A percentile compares a stretch with the other conserved stretches of the same genome.
phyloP scores from a whole-genome alignment of 92 coral and sea anemone species.

The Ricordea florida region DNA sequence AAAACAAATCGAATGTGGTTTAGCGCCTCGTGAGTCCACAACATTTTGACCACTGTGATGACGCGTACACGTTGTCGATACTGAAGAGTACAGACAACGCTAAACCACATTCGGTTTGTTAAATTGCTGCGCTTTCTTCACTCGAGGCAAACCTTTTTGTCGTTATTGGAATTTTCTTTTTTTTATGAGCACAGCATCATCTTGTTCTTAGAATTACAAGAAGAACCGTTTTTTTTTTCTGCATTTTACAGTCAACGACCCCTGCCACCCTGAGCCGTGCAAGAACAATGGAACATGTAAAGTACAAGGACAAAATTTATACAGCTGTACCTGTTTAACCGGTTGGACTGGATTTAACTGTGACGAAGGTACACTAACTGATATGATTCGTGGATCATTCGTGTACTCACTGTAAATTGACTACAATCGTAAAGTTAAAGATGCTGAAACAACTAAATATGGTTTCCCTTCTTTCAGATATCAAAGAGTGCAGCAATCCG shows the following conservation, averaged over 20 bases:
- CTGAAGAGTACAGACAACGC: too few species aligned
- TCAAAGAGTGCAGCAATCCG: not conserved
- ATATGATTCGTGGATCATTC: not conserved
- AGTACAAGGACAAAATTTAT: not conserved
- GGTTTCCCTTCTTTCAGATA: not conserved
- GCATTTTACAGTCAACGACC: not conserved
- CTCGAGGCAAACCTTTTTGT: too few species aligned
- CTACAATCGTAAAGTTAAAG: not conserved
- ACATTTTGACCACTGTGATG: too few species aligned
- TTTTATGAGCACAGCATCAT: not conserved
- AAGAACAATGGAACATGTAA: constrained; percentile 6
- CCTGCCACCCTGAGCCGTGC: constrained; percentile 15
- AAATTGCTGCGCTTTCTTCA: too few species aligned
- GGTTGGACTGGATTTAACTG: constrained; percentile 29
- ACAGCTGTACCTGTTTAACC: not conserved
- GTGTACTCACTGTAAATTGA: not conserved
- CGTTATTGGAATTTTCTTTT: too few species aligned
- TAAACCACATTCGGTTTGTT: too few species aligned
- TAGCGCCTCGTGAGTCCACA: too few species aligned
- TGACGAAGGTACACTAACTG: not conserved
- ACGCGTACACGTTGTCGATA: too few species aligned
- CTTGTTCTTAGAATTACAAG: not conserved
- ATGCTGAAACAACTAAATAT: not conserved
- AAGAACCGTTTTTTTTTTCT: not conserved
- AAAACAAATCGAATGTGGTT: too few species aligned